Evolutionary conservation across 2,888 invertebrate species (phyloP).

Genomic region (Pyrochroa serraticornis): DNA sequence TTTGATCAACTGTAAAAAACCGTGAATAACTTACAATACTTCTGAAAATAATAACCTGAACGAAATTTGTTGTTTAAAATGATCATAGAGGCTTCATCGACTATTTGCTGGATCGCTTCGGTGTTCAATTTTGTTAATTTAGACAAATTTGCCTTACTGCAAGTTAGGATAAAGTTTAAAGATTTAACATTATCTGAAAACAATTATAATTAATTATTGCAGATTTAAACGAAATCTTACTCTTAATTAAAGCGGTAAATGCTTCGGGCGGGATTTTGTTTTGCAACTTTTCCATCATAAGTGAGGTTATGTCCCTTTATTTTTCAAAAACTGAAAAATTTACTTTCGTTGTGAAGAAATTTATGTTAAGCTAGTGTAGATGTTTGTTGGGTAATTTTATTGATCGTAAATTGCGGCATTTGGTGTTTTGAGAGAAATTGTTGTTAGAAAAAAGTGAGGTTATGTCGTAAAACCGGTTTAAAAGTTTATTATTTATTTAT

Average conservation of each 20-base stretch:
- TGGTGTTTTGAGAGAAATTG: no score
- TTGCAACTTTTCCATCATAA: no score
- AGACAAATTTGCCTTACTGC: neutral
- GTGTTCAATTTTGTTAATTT: slow-evolving; percentile 51
- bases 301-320: no score
- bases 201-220: neutral
- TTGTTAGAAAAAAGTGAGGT: no score
- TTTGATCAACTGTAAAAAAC: slow-evolving; percentile 35
- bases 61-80: slow-evolving; percentile 29
- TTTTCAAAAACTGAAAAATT: no score
- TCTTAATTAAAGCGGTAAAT: slow-evolving; percentile 1
- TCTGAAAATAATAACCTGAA: neutral
- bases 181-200: slow-evolving; percentile 9
- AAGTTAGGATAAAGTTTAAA: neutral
- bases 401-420: no score
- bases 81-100: slow-evolving; percentile 51
- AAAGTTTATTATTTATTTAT: slow-evolving; percentile 43
- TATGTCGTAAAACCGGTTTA: slow-evolving; percentile 30
- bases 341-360: no score
- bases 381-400: no score
- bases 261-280: neutral
- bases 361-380: no score
- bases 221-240: neutral
- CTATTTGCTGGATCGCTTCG: slow-evolving; percentile 54
- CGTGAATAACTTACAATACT: no score